Percentiles rank a stretch among this genome's conserved stretches.
Evolutionary conservation across 2,113 vertebrate genomes (phyloP).

Genomic region (Gymnobelideus leadbeateri): DNA sequence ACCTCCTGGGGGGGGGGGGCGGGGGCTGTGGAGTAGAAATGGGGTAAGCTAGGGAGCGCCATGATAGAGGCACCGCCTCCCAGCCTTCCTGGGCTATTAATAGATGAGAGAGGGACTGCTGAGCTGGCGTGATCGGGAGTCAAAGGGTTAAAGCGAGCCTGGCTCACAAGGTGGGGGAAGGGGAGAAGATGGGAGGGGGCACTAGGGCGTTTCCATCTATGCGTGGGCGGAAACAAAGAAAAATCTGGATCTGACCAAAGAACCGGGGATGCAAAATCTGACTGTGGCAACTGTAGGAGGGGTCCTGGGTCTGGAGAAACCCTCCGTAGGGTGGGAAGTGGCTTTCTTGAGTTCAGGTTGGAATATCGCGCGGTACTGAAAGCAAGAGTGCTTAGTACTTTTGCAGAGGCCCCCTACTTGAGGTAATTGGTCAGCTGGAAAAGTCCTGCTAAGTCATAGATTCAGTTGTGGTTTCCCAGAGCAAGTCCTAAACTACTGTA

Average conservation of each 20-base stretch:
- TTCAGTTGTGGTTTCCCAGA: background rate
- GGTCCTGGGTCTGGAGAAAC: background rate
- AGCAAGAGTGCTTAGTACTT: background rate
- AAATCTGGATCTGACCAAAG: background rate
- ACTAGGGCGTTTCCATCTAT: background rate
- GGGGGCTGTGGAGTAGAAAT: background rate
- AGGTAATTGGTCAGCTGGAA: background rate
- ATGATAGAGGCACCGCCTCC: conserved; percentile 71
- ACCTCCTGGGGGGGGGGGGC: fast-evolving
- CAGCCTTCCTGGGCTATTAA: conserved; percentile 37
- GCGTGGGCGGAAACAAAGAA: conserved; percentile 78
- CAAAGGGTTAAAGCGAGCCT: conserved; percentile 69
- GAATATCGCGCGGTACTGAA: background rate
- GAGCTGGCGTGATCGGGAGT: conserved; percentile 48
- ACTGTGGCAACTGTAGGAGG: background rate
- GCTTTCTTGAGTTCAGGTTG: background rate
- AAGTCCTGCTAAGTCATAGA: background rate
- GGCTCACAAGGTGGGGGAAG: background rate
- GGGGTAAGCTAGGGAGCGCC: conserved; percentile 71
- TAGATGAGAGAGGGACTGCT: background rate
- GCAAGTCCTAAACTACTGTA: background rate
- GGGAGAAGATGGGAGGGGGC: background rate
- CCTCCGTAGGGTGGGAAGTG: background rate
- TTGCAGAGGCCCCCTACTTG: background rate
- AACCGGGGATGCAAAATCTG: conserved; percentile 32